Evolutionary conservation across 1,140 invertebrate genomes (phyloP).

Genomic region (Acromyrmex echinatior): DNA sequence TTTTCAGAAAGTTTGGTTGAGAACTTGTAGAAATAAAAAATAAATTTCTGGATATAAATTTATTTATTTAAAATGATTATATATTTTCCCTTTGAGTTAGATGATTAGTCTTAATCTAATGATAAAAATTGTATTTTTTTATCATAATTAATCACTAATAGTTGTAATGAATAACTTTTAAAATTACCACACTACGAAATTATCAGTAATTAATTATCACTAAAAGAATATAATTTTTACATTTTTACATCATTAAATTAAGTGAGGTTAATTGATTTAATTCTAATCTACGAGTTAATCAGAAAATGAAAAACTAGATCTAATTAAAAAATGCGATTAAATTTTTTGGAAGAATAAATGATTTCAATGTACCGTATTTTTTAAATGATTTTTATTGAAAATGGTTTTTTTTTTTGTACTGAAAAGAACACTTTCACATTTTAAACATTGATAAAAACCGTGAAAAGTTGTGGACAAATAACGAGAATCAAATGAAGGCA

Average conservation of each 20-base stretch:
- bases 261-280: no score
- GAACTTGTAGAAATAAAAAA: background rate
- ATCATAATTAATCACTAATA: no score
- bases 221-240: no score
- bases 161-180: no score
- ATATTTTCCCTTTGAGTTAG: background rate
- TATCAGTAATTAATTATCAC: no score
- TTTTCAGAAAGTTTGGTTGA: background rate
- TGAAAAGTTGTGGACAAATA: slow-evolving; percentile 30
- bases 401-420: background rate
- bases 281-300: no score
- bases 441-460: background rate
- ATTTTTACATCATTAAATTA: no score
- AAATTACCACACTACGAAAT: no score
- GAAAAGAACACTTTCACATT: background rate
- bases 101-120: no score
- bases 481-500: slow-evolving; percentile 21
- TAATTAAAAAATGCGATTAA: background rate
- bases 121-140: no score
- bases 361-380: background rate
- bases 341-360: background rate
- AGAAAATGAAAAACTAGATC: no score
- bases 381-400: background rate
- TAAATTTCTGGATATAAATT: background rate
- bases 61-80: background rate